These are phyloP conservation scores for Aphelenchoides fujianensis DNA, from an alignment of 1,140 invertebrate species.

Conservation along the genomic window DNA sequence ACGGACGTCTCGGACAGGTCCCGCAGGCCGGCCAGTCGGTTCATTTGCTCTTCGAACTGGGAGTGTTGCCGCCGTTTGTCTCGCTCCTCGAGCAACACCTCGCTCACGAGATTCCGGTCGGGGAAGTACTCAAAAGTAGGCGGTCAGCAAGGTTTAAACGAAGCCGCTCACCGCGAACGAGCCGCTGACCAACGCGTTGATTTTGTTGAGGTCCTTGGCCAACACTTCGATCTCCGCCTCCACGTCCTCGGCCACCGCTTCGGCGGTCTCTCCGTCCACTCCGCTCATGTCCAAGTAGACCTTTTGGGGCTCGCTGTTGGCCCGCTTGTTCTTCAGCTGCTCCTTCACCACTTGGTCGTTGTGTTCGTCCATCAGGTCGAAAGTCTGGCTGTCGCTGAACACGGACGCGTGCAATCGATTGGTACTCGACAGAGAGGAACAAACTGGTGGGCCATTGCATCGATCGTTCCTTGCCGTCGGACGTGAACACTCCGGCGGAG, in stretches of 20 bases:
- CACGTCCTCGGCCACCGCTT: slow-evolving; percentile 10
- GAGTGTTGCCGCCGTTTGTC: slow-evolving; percentile 5
- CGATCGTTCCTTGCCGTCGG: slow-evolving; percentile 10
- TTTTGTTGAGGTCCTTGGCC: slow-evolving; percentile 39
- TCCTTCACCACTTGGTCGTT: slow-evolving; percentile 9
- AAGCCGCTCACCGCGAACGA: slow-evolving; percentile 9
- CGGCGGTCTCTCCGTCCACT: slow-evolving; percentile 6
- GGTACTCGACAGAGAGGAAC: neutral
- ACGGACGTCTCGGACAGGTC: neutral
- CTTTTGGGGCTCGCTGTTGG: neutral
- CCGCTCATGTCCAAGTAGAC: slow-evolving; percentile 13
- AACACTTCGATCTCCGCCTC: slow-evolving; percentile 44
- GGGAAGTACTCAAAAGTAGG: slow-evolving; percentile 36
- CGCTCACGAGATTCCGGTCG: slow-evolving; percentile 42
- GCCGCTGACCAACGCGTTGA: slow-evolving; percentile 42
- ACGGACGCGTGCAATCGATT: neutral
- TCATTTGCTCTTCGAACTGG: neutral
- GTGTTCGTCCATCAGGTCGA: slow-evolving; percentile 50
- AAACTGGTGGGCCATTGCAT: slow-evolving; percentile 6
- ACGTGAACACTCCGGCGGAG: slow-evolving; percentile 9
- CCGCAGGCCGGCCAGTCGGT: neutral
- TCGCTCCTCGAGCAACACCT: slow-evolving; percentile 26
- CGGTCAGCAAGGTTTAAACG: neutral
- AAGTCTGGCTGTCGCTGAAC: slow-evolving; percentile 41
- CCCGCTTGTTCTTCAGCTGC: neutral